Conservation (phyloP, 1,140 invertebrate species). For the Agraylea sexmaculata region DNA sequence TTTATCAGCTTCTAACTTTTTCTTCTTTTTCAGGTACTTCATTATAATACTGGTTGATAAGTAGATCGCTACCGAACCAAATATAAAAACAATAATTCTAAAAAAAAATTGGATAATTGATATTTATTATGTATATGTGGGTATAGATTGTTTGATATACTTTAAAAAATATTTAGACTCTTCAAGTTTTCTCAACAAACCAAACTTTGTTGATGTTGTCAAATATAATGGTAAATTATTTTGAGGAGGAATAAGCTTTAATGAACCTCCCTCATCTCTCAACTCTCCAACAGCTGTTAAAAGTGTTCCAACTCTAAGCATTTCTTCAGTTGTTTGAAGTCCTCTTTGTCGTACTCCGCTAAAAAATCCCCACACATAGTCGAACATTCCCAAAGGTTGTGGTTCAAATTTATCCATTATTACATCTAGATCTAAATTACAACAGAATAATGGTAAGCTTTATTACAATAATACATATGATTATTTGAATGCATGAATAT, state of each 20-base stretch:
- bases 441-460: conserved; percentile 7
- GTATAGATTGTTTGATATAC: conserved; percentile 18
- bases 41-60: conserved; percentile 49
- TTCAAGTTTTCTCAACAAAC: conserved; percentile 55
- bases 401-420: conserved; percentile 66
- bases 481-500: background rate
- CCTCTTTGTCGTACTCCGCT: conserved; percentile 61
- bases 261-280: conserved; percentile 37
- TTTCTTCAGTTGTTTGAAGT: conserved; percentile 66
- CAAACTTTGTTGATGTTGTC: conserved; percentile 54
- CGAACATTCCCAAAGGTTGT: conserved; percentile 52
- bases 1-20: conserved; percentile 43
- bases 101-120: conserved; percentile 13
- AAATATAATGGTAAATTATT: conserved; percentile 59
- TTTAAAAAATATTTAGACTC: conserved; percentile 50
- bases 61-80: conserved; percentile 53
- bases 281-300: conserved; percentile 68
- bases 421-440: conserved; percentile 52
- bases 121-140: background rate
- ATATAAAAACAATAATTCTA: conserved; percentile 52
- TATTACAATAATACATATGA: conserved; percentile 1
- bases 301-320: conserved; percentile 59
- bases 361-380: conserved; percentile 71
- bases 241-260: conserved; percentile 54
- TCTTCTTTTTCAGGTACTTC: conserved; percentile 47